These are phyloP conservation scores for Ischnura elegans DNA, from an alignment of 2,888 invertebrate species.

Conservation along the genomic window DNA sequence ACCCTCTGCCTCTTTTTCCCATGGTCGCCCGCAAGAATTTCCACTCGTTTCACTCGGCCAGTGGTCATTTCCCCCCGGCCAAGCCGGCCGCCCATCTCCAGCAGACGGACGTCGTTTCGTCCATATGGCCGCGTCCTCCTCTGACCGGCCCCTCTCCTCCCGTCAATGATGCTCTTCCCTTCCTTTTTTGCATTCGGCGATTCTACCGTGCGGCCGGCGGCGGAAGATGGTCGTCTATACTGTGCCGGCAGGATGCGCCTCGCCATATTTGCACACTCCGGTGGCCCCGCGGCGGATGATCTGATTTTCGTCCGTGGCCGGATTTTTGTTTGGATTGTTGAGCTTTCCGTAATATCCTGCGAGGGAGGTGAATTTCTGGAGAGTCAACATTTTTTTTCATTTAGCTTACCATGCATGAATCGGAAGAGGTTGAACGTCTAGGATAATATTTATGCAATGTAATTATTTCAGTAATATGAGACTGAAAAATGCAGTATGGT, in stretches of 20 bases:
- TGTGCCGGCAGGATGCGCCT: neutral
- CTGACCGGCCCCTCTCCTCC: neutral
- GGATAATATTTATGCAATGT: neutral
- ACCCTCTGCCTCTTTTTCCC: no score
- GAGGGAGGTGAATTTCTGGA: neutral
- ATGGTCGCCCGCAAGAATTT: neutral
- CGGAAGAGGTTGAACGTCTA: fast-evolving
- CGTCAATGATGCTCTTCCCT: neutral
- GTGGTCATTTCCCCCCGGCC: neutral
- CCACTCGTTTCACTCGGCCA: neutral
- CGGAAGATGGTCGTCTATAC: neutral
- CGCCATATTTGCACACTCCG: neutral
- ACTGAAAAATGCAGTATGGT: no score
- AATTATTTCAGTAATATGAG: no score
- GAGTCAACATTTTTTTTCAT: neutral
- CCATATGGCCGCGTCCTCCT: neutral
- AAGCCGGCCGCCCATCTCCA: neutral
- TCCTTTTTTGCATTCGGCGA: neutral
- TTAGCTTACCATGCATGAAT: neutral
- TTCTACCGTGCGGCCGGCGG: neutral
- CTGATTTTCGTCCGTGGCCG: neutral
- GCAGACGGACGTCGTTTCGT: neutral
- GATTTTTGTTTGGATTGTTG: neutral
- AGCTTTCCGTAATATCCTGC: neutral
- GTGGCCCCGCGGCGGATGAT: neutral